A percentile compares a stretch with the other conserved stretches of the same genome.
Conservation (phyloP, 2,888 invertebrate species). For the Uropetala carovei region DNA sequence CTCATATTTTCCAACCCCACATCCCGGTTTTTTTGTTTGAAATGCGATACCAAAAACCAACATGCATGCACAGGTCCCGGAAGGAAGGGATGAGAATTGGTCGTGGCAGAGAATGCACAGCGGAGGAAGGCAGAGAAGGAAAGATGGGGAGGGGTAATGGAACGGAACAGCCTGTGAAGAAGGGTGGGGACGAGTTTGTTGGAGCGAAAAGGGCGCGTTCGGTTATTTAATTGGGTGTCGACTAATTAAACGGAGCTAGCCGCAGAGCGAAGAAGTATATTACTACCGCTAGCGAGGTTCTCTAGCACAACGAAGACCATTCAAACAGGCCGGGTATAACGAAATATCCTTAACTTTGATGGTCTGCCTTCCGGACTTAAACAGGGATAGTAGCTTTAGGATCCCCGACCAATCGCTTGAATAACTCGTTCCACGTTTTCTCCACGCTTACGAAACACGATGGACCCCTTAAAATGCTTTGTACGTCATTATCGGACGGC, state of each 20-base stretch:
- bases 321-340: not conserved
- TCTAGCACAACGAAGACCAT: not conserved
- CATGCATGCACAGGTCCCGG: not conserved
- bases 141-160: not conserved
- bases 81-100: not conserved
- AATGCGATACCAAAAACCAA: not conserved
- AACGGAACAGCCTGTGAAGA: not conserved
- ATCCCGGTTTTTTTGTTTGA: not conserved
- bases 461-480: not conserved
- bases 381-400: too few species aligned
- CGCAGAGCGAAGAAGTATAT: not conserved
- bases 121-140: not conserved
- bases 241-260: slow-evolving; percentile 19
- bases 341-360: not conserved
- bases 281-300: not conserved
- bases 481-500: not conserved
- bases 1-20: not conserved
- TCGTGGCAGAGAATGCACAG: not conserved
- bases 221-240: slow-evolving; percentile 18
- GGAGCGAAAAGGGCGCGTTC: not conserved
- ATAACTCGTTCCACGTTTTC: not conserved
- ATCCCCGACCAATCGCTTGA: not conserved
- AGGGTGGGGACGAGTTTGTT: not conserved
- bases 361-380: not conserved
- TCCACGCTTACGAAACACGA: too few species aligned